Percentiles rank a stretch among this genome's conserved stretches.
These are phyloP conservation scores for Plumapathes pennacea DNA, from an alignment of 92 coral and sea anemone species.

Conservation along the genomic window DNA sequence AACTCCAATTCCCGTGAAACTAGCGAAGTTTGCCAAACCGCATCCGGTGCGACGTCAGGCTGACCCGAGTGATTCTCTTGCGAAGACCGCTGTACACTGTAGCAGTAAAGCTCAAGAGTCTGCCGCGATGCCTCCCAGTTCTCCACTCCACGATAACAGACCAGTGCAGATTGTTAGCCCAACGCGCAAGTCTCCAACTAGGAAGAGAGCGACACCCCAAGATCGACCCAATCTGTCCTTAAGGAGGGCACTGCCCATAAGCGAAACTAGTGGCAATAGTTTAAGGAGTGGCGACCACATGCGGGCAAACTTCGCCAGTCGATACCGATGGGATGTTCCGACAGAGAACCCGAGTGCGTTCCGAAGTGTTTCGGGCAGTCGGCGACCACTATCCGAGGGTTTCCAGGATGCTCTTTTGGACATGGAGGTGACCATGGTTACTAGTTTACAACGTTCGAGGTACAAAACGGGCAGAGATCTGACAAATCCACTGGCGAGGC, in stretches of 20 bases:
- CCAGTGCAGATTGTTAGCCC: constrained; percentile 13
- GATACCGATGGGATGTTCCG: constrained; percentile 30
- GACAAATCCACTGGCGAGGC: constrained; percentile 62
- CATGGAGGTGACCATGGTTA: constrained; percentile 70
- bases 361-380: constrained; percentile 12
- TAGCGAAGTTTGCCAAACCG: background rate
- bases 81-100: no score
- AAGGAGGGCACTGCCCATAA: constrained; percentile 6
- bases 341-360: constrained; percentile 10
- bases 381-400: constrained; percentile 1
- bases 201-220: background rate
- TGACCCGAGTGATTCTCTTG: no score
- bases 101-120: background rate
- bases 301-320: background rate
- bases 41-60: background rate
- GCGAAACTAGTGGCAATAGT: background rate
- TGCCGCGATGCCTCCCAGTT: background rate
- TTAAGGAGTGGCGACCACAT: background rate
- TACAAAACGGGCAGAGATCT: constrained; percentile 32
- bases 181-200: background rate
- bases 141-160: background rate
- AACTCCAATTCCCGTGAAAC: background rate
- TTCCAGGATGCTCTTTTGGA: constrained; percentile 65
- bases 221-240: constrained; percentile 27
- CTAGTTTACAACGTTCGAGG: no score